Evolutionary conservation across 2,113 vertebrate genomes (phyloP).

Genomic region (Turdus rufiventris): DNA sequence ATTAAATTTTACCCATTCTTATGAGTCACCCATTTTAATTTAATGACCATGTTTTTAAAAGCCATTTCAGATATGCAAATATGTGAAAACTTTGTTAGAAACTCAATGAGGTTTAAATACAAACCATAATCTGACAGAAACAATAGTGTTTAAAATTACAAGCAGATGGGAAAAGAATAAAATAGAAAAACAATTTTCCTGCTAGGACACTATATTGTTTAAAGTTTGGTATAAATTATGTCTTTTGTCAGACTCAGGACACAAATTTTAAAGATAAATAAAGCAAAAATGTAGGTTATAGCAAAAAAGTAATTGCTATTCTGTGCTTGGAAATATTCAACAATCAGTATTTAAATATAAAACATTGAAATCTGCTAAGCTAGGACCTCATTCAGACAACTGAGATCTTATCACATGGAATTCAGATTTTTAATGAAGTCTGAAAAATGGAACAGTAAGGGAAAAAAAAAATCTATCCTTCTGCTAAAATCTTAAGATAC

Average conservation of each 20-base stretch:
- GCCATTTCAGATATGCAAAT: constrained; percentile 56
- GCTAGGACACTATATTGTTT: constrained; percentile 23
- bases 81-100: constrained; percentile 39
- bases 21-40: background rate
- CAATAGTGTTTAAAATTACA: constrained; percentile 52
- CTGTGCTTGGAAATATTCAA: background rate
- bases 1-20: background rate
- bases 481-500: background rate
- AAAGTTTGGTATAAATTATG: constrained; percentile 39
- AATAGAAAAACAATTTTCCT: constrained; percentile 10
- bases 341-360: background rate
- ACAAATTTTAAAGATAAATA: background rate
- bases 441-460: background rate
- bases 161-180: constrained; percentile 58
- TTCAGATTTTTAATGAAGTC: background rate
- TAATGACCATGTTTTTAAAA: constrained; percentile 3
- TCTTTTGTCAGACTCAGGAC: background rate
- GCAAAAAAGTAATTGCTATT: background rate
- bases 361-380: background rate
- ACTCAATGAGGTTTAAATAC: constrained; percentile 48
- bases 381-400: background rate
- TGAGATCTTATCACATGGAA: background rate
- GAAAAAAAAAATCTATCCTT: background rate
- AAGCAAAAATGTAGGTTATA: background rate
- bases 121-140: constrained; percentile 31